Base-by-base conservation (phyloP, 1,140 invertebrate genomes). In the Orius insidiosus region DNA sequence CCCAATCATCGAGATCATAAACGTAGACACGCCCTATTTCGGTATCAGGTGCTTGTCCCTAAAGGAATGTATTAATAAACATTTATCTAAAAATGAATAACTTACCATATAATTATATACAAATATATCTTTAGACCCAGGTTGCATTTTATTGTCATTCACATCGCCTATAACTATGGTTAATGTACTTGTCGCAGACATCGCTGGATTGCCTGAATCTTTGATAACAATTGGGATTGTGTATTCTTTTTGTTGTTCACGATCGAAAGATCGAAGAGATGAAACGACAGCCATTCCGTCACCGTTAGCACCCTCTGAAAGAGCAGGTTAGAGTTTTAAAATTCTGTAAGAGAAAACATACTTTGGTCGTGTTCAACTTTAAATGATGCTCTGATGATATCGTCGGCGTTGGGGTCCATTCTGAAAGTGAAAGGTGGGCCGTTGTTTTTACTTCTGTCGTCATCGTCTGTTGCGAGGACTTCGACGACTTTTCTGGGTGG, bases 91-190 rank as follows among this genome's bases (percentile, higher is more conserved):
- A 38, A 38, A 5, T 38, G 11, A 41, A 35, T 34, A 43, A 59
- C 60, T 58, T 64, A 75, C 77, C 66, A 71, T 75, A 51, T 94
- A 96, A 63, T 94, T 96, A 63, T 97, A 97, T 0, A 95, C 87
- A 60, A 93, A 84, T 53, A 97, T 95, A 49, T 94, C 86, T 65
- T 97, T 97, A 1, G 81, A 82, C 0, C 93, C 93, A 1, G 88
- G 84, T 58, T 88, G 81, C 86, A 96, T 96, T 65, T 89, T 87
- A 64, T 97, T 95, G 58, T 98, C 92, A 60, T 97, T 97, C 1
- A 86, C 79, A 59, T 93, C 90, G 14, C 92, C 90, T 55, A 98
- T 95, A 14, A 93, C 85, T 5, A 97, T 86, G 0, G 87, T 94
- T 4, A 97, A 61, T 0, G 88, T 95, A 54, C 85, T 92, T 2